phyloP scores from a whole-genome alignment of 2,888 invertebrate species.

The Dolichomitus sp. region DNA sequence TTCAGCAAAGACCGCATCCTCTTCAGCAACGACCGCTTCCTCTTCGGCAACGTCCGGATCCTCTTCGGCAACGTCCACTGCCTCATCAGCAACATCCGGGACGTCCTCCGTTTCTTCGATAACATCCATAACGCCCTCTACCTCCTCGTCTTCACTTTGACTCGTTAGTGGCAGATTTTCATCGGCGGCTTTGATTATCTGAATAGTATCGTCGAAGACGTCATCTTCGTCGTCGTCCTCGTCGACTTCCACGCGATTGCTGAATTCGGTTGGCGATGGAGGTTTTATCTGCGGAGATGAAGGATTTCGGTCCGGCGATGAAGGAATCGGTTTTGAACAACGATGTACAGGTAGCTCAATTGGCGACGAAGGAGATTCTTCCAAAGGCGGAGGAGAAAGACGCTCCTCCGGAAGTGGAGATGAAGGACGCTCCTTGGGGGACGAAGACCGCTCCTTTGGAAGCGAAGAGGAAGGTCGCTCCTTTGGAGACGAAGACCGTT shows the following conservation, averaged over 20 bases:
- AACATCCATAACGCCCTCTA: not conserved
- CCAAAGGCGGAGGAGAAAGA: too few species aligned
- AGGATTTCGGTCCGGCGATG: not conserved
- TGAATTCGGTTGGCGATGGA: conserved; percentile 6
- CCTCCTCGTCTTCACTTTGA: conserved; percentile 47
- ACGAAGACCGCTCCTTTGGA: not conserved
- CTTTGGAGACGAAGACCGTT: not conserved
- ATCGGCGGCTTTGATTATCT: conserved; percentile 53
- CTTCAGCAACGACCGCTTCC: not conserved
- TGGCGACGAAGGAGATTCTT: too few species aligned
- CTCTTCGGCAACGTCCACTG: conserved; percentile 5
- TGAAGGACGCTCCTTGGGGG: not conserved
- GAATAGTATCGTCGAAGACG: conserved; percentile 44
- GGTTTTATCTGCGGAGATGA: too few species aligned
- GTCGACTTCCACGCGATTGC: conserved; percentile 21
- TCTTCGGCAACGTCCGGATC: conserved; percentile 58
- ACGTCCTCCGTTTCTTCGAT: not conserved
- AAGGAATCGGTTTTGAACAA: not conserved
- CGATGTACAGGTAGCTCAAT: not conserved
- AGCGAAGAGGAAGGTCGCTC: not conserved
- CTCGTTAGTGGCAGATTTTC: conserved; percentile 31
- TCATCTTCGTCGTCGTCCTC: conserved; percentile 18
- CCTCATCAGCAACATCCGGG: conserved; percentile 1
- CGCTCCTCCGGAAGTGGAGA: not conserved
- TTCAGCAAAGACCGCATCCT: not conserved